Base-by-base conservation (phyloP, 2,113 vertebrate genomes). In the Vulpes lagopus region DNA sequence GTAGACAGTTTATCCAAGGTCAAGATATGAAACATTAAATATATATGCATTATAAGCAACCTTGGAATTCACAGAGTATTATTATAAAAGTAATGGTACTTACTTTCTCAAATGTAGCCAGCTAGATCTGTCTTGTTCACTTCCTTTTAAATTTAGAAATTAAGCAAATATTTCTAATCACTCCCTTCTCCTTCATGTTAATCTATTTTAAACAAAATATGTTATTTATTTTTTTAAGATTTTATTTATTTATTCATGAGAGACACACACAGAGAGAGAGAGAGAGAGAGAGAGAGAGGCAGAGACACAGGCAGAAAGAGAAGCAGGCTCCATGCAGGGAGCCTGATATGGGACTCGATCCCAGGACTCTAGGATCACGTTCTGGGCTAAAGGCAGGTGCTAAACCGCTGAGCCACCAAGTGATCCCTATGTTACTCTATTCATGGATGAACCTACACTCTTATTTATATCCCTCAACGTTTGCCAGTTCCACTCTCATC, bases 21-120 rank as follows among this genome's bases (percentile, higher is more conserved):
- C 25, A 91, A 93, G 51, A 51, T 95, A 73, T 59, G 38, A 94
- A 71, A 95, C 12, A 91, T 74, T 73, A 93, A 79, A n/a, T 43
- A 79, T 11, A 71, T 14, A 49, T 14, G 73, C 22, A 95, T 74
- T 57, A 73, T 53, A 96, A 94, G 12, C 16, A 53, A 64, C 5
- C 57, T 67, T 38, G 23, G 5, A 35, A 85, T 79, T 67, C 38
- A 57, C 51, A 79, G 16, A 57, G 5, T 80, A 15, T 71, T 92
- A 55, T 74, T 93, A 62, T 73, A 62, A 84, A 92, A 71, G 1
- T 62, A 59, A 64, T 59, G 11, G 1, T 88, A 25, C 25, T 62
- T 27, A 79, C 86, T 90, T 89, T 51, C 2, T 25, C n/a, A 87
- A 79, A 49, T 43, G 4, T 5, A 59, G 25, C 25, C 38, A 89